A percentile compares a stretch with the other conserved stretches of the same genome.
phyloP scores from a whole-genome alignment of 2,797 vertebrate species.

The Phrynocephalus vlangalii region DNA sequence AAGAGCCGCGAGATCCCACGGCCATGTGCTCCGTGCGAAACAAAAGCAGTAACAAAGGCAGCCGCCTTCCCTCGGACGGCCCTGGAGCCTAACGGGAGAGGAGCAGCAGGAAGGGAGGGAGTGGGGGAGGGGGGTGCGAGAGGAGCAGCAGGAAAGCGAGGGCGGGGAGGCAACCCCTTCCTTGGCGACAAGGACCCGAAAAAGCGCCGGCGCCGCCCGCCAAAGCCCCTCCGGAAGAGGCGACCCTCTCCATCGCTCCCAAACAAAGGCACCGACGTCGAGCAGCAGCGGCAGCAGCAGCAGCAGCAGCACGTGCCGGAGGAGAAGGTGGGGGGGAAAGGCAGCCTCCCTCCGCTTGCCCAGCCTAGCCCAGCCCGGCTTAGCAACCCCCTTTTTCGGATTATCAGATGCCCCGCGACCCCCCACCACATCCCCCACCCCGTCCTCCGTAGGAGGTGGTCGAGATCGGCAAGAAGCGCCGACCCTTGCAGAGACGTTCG shows the following conservation, averaged over 20 bases:
- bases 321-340: background rate
- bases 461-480: background rate
- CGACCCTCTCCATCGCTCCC: background rate
- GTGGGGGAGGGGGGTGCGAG: background rate
- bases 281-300: background rate
- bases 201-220: background rate
- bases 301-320: constrained; percentile 25
- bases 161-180: background rate
- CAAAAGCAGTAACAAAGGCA: constrained; percentile 97
- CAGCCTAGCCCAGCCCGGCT: background rate
- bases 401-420: too few relatives aligned
- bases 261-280: constrained; percentile 36
- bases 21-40: constrained; percentile 96
- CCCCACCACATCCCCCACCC: background rate
- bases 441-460: background rate
- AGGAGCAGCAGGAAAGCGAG: background rate
- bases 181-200: background rate
- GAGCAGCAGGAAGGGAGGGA: background rate
- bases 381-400: background rate
- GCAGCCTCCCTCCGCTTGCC: background rate
- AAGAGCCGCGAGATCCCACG: constrained; percentile 81
- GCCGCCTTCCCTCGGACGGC: constrained; percentile 44
- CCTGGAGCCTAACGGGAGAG: background rate
- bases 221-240: background rate
- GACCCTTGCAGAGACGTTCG: background rate